phyloP scores from a whole-genome alignment of 2,888 invertebrate genomes.

The Ferdinandea cuprea region DNA sequence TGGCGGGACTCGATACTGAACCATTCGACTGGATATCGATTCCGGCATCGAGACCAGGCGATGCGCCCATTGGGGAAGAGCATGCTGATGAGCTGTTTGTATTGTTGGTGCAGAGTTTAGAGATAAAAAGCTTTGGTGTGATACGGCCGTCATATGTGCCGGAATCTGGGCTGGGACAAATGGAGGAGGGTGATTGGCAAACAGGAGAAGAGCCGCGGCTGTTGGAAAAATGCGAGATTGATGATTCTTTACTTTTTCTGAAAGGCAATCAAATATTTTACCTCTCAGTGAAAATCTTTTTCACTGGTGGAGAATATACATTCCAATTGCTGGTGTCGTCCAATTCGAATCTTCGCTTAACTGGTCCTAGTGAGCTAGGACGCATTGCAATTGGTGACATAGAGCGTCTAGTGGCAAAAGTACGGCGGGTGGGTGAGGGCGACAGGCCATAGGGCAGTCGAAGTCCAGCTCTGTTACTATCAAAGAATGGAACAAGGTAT shows the following conservation, averaged over 20 bases:
- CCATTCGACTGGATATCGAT: slow-evolving; percentile 76
- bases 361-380: slow-evolving; percentile 89
- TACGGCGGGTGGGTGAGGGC: slow-evolving; percentile 93
- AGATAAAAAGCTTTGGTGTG: slow-evolving; percentile 82
- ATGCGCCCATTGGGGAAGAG: slow-evolving; percentile 81
- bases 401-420: slow-evolving; percentile 91
- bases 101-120: slow-evolving; percentile 81
- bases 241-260: not conserved
- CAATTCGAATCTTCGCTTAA: slow-evolving; percentile 84
- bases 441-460: slow-evolving; percentile 86
- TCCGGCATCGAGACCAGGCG: slow-evolving; percentile 78
- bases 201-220: slow-evolving; percentile 83
- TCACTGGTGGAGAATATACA: slow-evolving; percentile 82
- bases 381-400: slow-evolving; percentile 94
- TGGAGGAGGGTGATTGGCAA: slow-evolving; percentile 83
- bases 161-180: slow-evolving; percentile 83
- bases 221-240: slow-evolving; percentile 13
- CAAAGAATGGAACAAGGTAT: slow-evolving; percentile 10
- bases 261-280: slow-evolving; percentile 59
- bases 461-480: slow-evolving; percentile 80
- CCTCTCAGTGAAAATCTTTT: slow-evolving; percentile 82
- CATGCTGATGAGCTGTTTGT: slow-evolving; percentile 79
- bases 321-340: slow-evolving; percentile 82
- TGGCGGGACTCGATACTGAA: slow-evolving; percentile 69
- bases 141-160: slow-evolving; percentile 82